Conservation (phyloP, 2,797 vertebrate genomes). For the Remorina albescens region DNA sequence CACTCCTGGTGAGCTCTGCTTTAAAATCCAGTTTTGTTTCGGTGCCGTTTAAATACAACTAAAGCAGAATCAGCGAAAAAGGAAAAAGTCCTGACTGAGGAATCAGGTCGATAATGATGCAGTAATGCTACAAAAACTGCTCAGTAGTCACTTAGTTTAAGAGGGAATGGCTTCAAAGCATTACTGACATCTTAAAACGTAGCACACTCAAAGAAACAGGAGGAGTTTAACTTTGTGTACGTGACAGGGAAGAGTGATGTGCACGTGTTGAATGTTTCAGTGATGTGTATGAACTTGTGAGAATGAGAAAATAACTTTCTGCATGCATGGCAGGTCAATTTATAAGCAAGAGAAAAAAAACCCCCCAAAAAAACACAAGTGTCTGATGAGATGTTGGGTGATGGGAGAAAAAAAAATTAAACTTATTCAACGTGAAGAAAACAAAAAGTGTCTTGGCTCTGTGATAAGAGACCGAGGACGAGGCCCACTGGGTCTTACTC, state of each 20-base stretch:
- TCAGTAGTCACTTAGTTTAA: slow-evolving; percentile 69
- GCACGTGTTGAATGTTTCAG: slow-evolving; percentile 9
- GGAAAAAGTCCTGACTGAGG: not conserved
- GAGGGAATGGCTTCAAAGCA: slow-evolving; percentile 62
- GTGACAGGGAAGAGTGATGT: not conserved
- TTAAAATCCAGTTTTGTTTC: slow-evolving; percentile 76
- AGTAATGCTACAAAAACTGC: slow-evolving; percentile 60
- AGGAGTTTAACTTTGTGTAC: slow-evolving; percentile 1
- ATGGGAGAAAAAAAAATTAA: slow-evolving; percentile 41
- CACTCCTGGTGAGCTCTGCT: slow-evolving; percentile 45
- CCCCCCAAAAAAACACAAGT: too few relatives aligned
- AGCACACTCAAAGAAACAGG: slow-evolving; percentile 28
- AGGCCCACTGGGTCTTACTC: slow-evolving; percentile 9
- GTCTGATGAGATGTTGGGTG: slow-evolving; percentile 27
- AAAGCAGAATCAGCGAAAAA: slow-evolving; percentile 41
- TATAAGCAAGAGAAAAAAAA: slow-evolving; percentile 19
- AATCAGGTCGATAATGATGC: slow-evolving; percentile 45
- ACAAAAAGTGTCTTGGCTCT: slow-evolving; percentile 41
- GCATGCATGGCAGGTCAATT: slow-evolving; percentile 39
- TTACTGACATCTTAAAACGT: slow-evolving; percentile 42
- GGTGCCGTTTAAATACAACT: slow-evolving; percentile 68
- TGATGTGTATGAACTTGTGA: slow-evolving; percentile 12
- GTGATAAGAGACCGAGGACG: slow-evolving; percentile 21
- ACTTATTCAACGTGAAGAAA: slow-evolving; percentile 32
- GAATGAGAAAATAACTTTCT: slow-evolving; percentile 17